Evolutionary conservation across 2,797 vertebrate species (phyloP).

Genomic region (Fundulus diaphanus): DNA sequence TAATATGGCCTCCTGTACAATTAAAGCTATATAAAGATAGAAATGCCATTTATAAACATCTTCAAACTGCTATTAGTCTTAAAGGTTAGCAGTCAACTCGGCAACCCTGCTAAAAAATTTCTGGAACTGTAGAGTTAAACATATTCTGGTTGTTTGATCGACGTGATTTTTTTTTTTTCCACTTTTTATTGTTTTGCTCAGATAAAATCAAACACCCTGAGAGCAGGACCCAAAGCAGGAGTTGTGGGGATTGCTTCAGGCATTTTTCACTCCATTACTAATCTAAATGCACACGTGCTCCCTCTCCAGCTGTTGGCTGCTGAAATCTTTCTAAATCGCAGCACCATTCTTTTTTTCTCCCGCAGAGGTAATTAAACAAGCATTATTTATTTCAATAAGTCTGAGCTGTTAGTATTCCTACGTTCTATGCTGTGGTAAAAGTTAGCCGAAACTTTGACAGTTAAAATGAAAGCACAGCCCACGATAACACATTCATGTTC

Average conservation of each 20-base stretch:
- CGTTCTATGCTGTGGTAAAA: constrained; percentile 10
- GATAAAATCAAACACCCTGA: background rate
- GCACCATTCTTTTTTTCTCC: constrained; percentile 7
- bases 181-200: constrained; percentile 2
- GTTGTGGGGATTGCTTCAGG: background rate
- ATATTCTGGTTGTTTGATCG: background rate
- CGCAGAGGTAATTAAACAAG: constrained; percentile 19
- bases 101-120: background rate
- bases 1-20: background rate
- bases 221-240: background rate
- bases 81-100: background rate
- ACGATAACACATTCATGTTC: background rate
- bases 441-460: background rate
- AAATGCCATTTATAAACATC: background rate
- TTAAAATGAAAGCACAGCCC: background rate
- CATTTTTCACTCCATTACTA: constrained; percentile 19
- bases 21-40: background rate
- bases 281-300: constrained; percentile 7
- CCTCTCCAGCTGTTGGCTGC: constrained; percentile 19
- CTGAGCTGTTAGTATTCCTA: constrained; percentile 13
- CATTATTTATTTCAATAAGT: constrained; percentile 13
- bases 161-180: background rate
- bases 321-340: constrained; percentile 18
- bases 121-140: background rate
- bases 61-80: background rate